phyloP scores from a whole-genome alignment of 2,888 invertebrate species.

The Falcaria lacertinaria region DNA sequence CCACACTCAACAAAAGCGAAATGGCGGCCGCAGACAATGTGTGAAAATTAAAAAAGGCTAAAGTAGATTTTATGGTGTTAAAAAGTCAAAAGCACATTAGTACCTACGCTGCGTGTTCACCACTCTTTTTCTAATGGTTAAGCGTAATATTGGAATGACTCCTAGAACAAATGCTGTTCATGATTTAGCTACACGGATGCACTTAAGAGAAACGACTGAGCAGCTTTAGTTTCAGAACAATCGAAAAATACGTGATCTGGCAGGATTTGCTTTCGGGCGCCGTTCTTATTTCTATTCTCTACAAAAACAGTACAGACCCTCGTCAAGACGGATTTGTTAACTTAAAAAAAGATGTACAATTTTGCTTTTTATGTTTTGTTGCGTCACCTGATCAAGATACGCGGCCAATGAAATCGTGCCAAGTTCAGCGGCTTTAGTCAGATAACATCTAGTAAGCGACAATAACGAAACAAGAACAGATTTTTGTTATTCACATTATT shows the following conservation, averaged over 20 bases:
- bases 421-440: conserved; percentile 12
- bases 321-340: conserved; percentile 75
- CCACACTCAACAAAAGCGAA: conserved; percentile 17
- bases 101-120: no score
- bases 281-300: conserved; percentile 63
- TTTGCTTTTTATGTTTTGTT: conserved; percentile 67
- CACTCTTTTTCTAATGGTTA: no score
- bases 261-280: conserved; percentile 65
- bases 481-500: background rate
- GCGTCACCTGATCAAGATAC: conserved; percentile 67
- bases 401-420: conserved; percentile 27
- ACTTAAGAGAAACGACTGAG: background rate
- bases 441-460: conserved; percentile 9
- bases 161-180: no score
- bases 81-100: background rate
- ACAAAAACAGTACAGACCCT: conserved; percentile 60
- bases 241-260: conserved; percentile 57
- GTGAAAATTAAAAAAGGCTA: background rate
- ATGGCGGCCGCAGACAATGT: background rate
- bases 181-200: no score
- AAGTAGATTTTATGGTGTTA: no score
- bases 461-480: background rate
- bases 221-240: conserved; percentile 36
- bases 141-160: no score
- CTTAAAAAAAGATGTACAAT: conserved; percentile 71